Percentiles rank a stretch among this genome's conserved stretches.
These are phyloP conservation scores for Psilopogon haemacephalus DNA, from an alignment of 2,113 vertebrate genomes.

Conservation along the genomic window DNA sequence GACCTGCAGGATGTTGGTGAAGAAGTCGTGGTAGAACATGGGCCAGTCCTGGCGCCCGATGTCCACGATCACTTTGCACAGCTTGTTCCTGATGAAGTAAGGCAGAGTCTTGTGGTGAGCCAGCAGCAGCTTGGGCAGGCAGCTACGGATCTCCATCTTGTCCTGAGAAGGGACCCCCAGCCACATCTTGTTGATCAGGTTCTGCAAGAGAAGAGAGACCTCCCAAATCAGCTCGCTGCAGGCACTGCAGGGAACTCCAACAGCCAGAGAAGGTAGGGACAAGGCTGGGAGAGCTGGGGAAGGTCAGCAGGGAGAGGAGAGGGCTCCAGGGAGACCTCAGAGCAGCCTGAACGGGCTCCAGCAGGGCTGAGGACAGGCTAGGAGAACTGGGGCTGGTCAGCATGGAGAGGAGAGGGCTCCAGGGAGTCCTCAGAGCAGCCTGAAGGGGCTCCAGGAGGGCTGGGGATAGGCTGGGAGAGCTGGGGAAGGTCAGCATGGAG, in stretches of 20 bases:
- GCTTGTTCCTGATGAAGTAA: slow-evolving; percentile 97
- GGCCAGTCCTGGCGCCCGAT: slow-evolving; percentile 98
- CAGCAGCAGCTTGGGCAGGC: slow-evolving; percentile 93
- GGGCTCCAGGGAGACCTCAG: no score
- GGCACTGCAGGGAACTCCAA: not conserved
- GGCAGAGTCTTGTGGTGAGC: slow-evolving; percentile 94
- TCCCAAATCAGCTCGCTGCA: not conserved
- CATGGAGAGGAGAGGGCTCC: no score
- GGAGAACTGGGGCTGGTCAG: no score
- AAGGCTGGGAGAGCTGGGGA: no score
- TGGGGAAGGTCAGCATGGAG: no score
- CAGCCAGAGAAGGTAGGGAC: accelerated
- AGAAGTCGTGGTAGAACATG: slow-evolving; percentile 99
- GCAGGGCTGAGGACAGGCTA: no score
- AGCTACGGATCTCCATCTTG: slow-evolving; percentile 97
- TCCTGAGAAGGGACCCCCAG: slow-evolving; percentile 93
- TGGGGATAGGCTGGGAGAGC: no score
- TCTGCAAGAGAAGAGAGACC: slow-evolving; percentile 76
- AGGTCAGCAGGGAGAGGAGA: no score
- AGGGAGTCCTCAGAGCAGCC: no score
- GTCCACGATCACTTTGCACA: slow-evolving; percentile 98
- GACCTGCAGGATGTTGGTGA: slow-evolving; percentile 97
- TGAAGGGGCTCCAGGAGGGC: no score
- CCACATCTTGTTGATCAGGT: slow-evolving; percentile 99
- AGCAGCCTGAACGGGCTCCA: no score